Percentiles rank a stretch among this genome's conserved stretches.
These are phyloP conservation scores for Helarctos malayanus DNA, from an alignment of 2,797 vertebrate species.

Conservation along the genomic window DNA sequence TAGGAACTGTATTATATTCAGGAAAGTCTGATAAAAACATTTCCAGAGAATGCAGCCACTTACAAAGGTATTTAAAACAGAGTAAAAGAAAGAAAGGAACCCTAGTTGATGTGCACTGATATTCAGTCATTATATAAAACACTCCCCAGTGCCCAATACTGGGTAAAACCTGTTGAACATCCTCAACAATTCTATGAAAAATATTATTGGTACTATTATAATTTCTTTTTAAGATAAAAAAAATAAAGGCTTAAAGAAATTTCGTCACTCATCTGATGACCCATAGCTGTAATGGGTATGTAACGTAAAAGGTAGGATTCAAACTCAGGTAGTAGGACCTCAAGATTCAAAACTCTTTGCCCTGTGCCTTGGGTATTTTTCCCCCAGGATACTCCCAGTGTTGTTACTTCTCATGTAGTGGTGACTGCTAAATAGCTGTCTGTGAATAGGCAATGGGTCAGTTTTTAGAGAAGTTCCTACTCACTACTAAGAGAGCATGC, in stretches of 20 bases:
- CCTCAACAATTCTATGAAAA: background rate
- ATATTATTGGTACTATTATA: background rate
- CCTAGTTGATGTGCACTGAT: background rate
- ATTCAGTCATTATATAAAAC: background rate
- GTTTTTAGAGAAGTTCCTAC: background rate
- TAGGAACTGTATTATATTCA: background rate
- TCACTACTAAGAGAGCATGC: background rate
- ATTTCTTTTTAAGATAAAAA: background rate
- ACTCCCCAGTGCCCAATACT: background rate
- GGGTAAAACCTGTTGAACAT: background rate
- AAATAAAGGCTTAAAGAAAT: background rate
- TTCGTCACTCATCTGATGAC: conserved; percentile 21
- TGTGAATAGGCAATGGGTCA: background rate
- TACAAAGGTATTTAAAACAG: background rate
- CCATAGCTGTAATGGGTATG: background rate
- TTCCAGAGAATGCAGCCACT: background rate
- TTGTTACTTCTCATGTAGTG: background rate
- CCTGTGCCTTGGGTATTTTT: background rate
- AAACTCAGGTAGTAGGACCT: background rate
- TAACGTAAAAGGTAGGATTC: conserved; percentile 10
- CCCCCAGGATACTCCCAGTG: background rate
- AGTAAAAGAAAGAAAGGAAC: background rate
- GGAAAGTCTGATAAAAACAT: conserved; percentile 21
- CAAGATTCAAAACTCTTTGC: background rate
- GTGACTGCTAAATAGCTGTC: background rate